Percentiles rank a stretch among this genome's conserved stretches.
Conservation (phyloP, 1,140 invertebrate genomes). For the Drosophila yakuba region DNA sequence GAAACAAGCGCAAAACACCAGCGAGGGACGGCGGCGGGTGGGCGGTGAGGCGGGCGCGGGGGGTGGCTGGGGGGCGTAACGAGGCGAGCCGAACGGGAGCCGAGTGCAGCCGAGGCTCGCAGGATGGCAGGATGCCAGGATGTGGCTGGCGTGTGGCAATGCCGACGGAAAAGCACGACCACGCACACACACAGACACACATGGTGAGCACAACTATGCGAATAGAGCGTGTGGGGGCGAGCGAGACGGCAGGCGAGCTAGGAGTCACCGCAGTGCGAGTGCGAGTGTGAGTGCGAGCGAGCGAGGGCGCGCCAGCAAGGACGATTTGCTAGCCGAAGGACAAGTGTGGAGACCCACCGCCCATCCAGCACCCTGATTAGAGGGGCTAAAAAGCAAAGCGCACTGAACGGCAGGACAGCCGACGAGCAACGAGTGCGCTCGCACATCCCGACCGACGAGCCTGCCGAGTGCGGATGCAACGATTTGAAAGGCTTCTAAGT, state of each 20-base stretch:
- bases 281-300: constrained; percentile 27
- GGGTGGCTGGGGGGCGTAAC: neutral
- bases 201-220: constrained; percentile 28
- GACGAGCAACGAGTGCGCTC: constrained; percentile 49
- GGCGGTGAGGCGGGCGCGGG: neutral
- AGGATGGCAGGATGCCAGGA: neutral
- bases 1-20: constrained; percentile 44
- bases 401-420: constrained; percentile 14
- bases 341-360: constrained; percentile 3
- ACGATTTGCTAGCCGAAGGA: constrained; percentile 70
- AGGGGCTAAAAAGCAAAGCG: constrained; percentile 61
- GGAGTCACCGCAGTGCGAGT: neutral
- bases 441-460: constrained; percentile 39
- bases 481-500: constrained; percentile 80
- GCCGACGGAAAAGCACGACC: constrained; percentile 56
- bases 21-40: constrained; percentile 30
- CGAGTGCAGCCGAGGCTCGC: constrained; percentile 10
- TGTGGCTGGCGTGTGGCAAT: constrained; percentile 11
- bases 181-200: constrained; percentile 19
- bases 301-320: constrained; percentile 24
- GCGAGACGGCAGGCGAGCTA: constrained; percentile 8
- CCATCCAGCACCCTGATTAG: constrained; percentile 47
- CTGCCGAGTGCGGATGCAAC: constrained; percentile 72
- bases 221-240: constrained; percentile 39
- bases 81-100: constrained; percentile 5